Evolutionary conservation across 2,797 vertebrate species (phyloP), one percentile per base, ranked within the genome.

Genomic region (Sebastes diaconus): DNA sequence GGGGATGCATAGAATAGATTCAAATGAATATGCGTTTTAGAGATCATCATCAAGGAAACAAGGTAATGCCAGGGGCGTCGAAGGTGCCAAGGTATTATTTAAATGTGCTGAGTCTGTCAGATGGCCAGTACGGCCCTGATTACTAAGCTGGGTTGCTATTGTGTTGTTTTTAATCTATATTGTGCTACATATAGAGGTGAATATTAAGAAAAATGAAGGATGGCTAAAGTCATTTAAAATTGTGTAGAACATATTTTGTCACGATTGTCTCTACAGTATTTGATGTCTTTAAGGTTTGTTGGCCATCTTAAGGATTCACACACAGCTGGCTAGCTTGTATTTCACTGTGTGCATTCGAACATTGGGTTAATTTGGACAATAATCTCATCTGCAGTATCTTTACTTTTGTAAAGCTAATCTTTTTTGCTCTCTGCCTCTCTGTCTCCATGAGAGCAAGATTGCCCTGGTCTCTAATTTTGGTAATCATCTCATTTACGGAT

Each of bases 401-500:
- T 59, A 65, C 60, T 69, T 68, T 55, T 58, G 6, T 36, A 8
- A 27, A 34, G 66, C 6, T 55, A 12, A n/a, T 78, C n/a, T 22
- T 39, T 55, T 55, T 34, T n/a, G 8, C 22, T 60, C 24, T 66
- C 1, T 77, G 27, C 54, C 50, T 39, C 5, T 52, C 18, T 50
- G 69, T 58, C 63, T 73, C 50, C 9, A 32, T 50, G 72, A 85
- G 64, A 75, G 74, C 68, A 69, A 61, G 42, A 68, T 80, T 29
- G 18, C 66, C 18, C 68, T 36, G 32, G 52, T 79, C 80, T 87
- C 52, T 84, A 79, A 90, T 90, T 91, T 83, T 32, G 65, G 77
- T 68, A 79, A 91, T 90, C 68, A 60, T 88, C 87, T 87, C 42
- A 83, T 90, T 84, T 82, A 69, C 25, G n/a, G 79, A 84, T 84